Percentiles rank a stretch among this genome's conserved stretches.
These are phyloP conservation scores for Tapirus terrestris DNA, from an alignment of 2,113 vertebrate species.

Conservation along the genomic window DNA sequence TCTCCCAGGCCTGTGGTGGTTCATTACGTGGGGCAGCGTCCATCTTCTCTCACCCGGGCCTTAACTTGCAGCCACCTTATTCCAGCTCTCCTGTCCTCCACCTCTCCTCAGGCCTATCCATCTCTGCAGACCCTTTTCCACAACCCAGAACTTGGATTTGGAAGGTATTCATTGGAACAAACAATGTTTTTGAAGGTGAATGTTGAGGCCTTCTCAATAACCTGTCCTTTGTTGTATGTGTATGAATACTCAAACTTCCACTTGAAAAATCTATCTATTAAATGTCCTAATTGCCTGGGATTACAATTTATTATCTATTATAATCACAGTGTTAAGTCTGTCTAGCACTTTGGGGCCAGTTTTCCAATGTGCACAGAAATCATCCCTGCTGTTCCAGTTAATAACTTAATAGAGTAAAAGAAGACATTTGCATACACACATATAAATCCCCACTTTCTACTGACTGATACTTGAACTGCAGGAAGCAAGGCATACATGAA, in stretches of 20 bases:
- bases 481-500: background rate
- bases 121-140: background rate
- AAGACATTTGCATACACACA: background rate
- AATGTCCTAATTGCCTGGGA: conserved; percentile 26
- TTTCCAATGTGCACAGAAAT: conserved; percentile 59
- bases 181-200: background rate
- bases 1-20: background rate
- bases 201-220: background rate
- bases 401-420: conserved; percentile 62
- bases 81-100: background rate
- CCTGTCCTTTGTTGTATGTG: background rate
- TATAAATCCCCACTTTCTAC: background rate
- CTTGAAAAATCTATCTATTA: conserved; percentile 29
- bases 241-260: background rate
- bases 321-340: conserved; percentile 57
- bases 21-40: background rate
- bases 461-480: background rate
- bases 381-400: conserved; percentile 65
- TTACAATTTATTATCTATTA: conserved; percentile 52
- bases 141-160: background rate
- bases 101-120: background rate
- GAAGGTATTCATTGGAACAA: background rate
- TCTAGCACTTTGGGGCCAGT: conserved; percentile 49
- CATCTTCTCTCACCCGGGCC: background rate
- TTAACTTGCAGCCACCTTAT: background rate